Conservation (phyloP, 2,888 invertebrate species). For the Pristionchus mayeri region DNA sequence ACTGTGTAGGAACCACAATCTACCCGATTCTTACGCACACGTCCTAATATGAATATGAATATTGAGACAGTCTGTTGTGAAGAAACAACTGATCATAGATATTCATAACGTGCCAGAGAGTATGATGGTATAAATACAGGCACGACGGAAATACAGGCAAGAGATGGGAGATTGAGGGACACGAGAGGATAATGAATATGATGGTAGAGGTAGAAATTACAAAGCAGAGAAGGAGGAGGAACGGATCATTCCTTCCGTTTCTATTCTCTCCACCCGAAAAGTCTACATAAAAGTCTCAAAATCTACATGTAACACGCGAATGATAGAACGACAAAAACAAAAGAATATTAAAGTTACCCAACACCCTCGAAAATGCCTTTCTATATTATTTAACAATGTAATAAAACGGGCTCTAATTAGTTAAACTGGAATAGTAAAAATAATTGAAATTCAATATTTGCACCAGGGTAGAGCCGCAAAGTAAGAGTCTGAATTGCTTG, state of each 20-base stretch:
- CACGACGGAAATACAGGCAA: neutral
- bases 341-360: neutral
- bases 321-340: neutral
- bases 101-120: neutral
- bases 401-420: neutral
- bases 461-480: too few relatives aligned
- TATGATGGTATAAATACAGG: neutral
- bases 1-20: too few relatives aligned
- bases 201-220: neutral
- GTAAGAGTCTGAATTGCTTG: too few relatives aligned
- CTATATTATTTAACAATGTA: neutral
- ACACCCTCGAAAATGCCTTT: neutral
- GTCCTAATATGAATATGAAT: too few relatives aligned
- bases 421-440: too few relatives aligned
- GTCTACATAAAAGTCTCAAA: neutral
- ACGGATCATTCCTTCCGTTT: neutral
- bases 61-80: too few relatives aligned
- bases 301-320: neutral
- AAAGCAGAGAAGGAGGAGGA: neutral
- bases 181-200: neutral
- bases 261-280: neutral
- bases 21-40: too few relatives aligned
- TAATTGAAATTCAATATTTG: too few relatives aligned
- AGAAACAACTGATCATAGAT: conserved; percentile 32
- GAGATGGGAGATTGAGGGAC: neutral